Evolutionary conservation across 2,888 invertebrate genomes (phyloP).

Genomic region (Drosophila anomelani): DNA sequence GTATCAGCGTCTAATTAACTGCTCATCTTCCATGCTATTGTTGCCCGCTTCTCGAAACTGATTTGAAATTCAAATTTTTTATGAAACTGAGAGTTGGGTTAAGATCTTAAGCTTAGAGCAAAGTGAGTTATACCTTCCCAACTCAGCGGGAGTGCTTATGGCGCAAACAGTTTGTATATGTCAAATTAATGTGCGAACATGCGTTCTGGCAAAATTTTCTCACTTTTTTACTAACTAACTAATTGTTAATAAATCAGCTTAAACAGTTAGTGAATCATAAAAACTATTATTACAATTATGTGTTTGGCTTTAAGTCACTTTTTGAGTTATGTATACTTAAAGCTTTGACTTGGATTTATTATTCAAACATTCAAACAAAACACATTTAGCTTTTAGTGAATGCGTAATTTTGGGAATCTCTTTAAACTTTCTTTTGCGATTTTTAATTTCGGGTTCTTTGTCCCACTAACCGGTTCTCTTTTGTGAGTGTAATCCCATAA

Average conservation of each 20-base stretch:
- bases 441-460: conserved; percentile 14
- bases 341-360: not conserved
- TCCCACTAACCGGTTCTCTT: conserved; percentile 55
- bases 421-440: conserved; percentile 14
- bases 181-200: conserved; percentile 14
- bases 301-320: not conserved
- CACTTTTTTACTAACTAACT: not conserved
- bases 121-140: conserved; percentile 36
- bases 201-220: not conserved
- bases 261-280: not conserved
- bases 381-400: not conserved
- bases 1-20: conserved; percentile 24
- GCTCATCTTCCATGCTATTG: conserved; percentile 18
- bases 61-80: conserved; percentile 52
- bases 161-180: conserved; percentile 18
- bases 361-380: not conserved
- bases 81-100: conserved; percentile 6
- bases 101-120: not conserved
- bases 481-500: conserved; percentile 23
- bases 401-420: not conserved
- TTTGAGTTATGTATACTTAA: not conserved
- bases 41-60: conserved; percentile 17
- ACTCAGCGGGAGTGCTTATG: not conserved
- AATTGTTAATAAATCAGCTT: not conserved
- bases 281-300: not conserved